Percentiles rank a stretch among this genome's conserved stretches.
Evolutionary conservation across 2,113 vertebrate species (phyloP).

Genomic region (Strigops habroptila): DNA sequence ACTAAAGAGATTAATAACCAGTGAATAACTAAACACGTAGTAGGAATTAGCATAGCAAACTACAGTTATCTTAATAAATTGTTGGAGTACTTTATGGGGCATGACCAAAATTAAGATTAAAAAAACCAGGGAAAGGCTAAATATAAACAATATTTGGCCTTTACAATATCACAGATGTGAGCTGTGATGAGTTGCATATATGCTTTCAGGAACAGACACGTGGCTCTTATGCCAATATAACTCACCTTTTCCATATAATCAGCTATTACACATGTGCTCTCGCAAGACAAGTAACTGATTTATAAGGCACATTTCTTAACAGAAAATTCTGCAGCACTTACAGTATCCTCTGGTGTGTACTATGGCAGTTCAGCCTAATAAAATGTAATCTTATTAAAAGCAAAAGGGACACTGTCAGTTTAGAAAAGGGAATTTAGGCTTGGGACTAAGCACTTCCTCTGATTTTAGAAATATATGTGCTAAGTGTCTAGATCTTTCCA

Average conservation of each 20-base stretch:
- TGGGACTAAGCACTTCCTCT: background rate
- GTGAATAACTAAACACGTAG: background rate
- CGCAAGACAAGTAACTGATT: background rate
- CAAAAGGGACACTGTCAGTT: background rate
- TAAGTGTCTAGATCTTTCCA: background rate
- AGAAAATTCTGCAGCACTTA: background rate
- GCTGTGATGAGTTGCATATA: background rate
- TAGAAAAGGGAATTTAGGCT: background rate
- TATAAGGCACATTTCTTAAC: background rate
- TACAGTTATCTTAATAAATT: constrained; percentile 14
- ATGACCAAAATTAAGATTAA: background rate
- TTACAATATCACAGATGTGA: background rate
- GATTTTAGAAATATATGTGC: background rate
- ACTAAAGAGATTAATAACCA: constrained; percentile 31
- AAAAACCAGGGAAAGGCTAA: background rate
- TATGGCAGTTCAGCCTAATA: background rate
- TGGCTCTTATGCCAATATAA: background rate
- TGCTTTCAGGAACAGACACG: background rate
- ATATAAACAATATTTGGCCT: background rate
- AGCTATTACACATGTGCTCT: background rate
- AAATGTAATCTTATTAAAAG: background rate
- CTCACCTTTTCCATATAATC: background rate
- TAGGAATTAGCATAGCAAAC: constrained; percentile 42
- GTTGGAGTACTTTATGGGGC: constrained; percentile 19
- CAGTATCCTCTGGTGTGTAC: background rate